A percentile compares a stretch with the other conserved stretches of the same genome.
Conservation (phyloP, 2,113 vertebrate species). For the Lycocorax pyrrhopterus region DNA sequence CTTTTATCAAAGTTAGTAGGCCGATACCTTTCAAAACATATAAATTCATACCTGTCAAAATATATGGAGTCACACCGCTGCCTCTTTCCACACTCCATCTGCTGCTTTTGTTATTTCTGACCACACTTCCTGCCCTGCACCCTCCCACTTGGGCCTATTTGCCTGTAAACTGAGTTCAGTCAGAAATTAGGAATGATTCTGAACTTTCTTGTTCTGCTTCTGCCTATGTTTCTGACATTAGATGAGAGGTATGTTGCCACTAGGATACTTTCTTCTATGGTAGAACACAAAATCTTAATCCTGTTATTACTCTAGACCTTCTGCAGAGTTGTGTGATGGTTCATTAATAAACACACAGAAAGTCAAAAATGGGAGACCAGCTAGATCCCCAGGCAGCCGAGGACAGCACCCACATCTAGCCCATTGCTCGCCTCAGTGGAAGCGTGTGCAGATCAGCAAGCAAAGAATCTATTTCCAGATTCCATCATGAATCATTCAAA, state of each 20-base stretch:
- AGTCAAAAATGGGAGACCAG: not conserved
- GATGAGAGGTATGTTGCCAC: not conserved
- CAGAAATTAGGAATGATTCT: not conserved
- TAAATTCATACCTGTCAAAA: conserved; percentile 5
- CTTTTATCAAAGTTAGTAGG: not conserved
- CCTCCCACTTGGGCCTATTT: not conserved
- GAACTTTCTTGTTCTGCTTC: not conserved
- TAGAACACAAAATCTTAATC: not conserved
- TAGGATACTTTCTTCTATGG: not conserved
- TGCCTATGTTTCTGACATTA: not conserved
- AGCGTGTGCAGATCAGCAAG: not conserved
- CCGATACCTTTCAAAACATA: not conserved
- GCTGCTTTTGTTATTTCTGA: not conserved
- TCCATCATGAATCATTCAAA: not conserved
- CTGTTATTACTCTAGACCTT: not conserved
- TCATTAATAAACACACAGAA: not conserved
- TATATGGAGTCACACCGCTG: not conserved
- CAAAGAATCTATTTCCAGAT: not conserved
- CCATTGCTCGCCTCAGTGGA: not conserved
- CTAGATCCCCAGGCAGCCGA: not conserved
- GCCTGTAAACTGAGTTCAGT: not conserved
- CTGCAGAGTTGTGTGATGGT: not conserved
- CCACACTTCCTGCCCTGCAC: not conserved
- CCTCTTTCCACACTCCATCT: conserved; percentile 26
- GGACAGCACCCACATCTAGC: not conserved